Evolutionary conservation across 2,888 invertebrate species (phyloP).

Genomic region (Theretra japonica): DNA sequence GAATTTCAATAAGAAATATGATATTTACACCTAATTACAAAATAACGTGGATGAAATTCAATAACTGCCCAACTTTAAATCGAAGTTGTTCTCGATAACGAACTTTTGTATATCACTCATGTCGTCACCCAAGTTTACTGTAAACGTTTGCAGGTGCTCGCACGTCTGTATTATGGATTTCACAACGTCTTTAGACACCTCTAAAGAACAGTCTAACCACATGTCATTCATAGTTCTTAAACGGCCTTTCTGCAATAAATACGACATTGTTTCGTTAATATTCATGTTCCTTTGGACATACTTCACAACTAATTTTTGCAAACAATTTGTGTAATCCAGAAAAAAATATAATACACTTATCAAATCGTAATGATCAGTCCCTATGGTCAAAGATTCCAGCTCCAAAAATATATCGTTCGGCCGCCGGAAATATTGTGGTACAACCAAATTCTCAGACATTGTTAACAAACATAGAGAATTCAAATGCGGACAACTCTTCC

Average conservation of each 20-base stretch:
- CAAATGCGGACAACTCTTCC: slow-evolving; percentile 73
- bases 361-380: slow-evolving; percentile 74
- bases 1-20: slow-evolving; percentile 42
- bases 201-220: slow-evolving; percentile 79
- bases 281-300: slow-evolving; percentile 72
- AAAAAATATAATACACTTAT: slow-evolving; percentile 71
- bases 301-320: slow-evolving; percentile 72
- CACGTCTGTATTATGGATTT: slow-evolving; percentile 70
- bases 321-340: slow-evolving; percentile 66
- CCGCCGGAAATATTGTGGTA: slow-evolving; percentile 66
- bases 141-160: slow-evolving; percentile 67
- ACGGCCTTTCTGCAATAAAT: slow-evolving; percentile 67
- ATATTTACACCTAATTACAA: slow-evolving; percentile 45
- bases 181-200: slow-evolving; percentile 70
- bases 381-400: slow-evolving; percentile 70
- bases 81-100: slow-evolving; percentile 74
- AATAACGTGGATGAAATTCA: slow-evolving; percentile 42
- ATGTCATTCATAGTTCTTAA: slow-evolving; percentile 66
- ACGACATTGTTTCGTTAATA: slow-evolving; percentile 64
- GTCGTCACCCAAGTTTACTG: slow-evolving; percentile 69
- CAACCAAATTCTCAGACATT: slow-evolving; percentile 68
- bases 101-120: slow-evolving; percentile 67
- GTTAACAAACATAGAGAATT: slow-evolving; percentile 73
- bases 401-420: slow-evolving; percentile 67
- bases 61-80: slow-evolving; percentile 76